phyloP scores from a whole-genome alignment of 2,113 vertebrate species.

The Phylloscopus trochiloides region DNA sequence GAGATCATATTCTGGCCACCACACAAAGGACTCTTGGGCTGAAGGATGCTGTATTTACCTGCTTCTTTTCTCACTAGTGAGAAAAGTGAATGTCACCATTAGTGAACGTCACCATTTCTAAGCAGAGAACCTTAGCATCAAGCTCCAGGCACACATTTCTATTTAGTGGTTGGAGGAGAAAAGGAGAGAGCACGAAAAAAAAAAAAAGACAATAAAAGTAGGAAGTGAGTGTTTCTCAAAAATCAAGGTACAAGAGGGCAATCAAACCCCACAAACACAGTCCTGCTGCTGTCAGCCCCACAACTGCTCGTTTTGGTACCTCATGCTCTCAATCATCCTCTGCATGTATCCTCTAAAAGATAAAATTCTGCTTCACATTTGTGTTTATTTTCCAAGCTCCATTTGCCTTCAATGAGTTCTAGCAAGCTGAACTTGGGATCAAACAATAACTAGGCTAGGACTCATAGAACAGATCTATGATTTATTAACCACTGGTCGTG shows the following conservation, averaged over 20 bases:
- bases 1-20: not conserved
- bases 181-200: not conserved
- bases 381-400: not conserved
- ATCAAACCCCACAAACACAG: not conserved
- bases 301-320: not conserved
- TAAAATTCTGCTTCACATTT: not conserved
- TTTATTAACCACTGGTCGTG: not conserved
- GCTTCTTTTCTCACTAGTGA: not conserved
- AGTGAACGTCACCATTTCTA: not conserved
- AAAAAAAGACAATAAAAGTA: not conserved
- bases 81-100: not conserved
- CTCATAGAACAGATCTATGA: not conserved
- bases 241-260: not conserved
- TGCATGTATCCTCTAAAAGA: accelerated
- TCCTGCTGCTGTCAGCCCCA: not conserved
- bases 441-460: not conserved
- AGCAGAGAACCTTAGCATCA: not conserved
- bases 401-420: not conserved
- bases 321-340: not conserved
- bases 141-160: not conserved
- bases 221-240: not conserved
- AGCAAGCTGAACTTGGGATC: not conserved
- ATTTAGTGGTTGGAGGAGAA: not conserved
- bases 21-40: not conserved
- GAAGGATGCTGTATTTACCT: not conserved